These are phyloP conservation scores for Oligia strigilis DNA, from an alignment of 2,888 invertebrate species.

Conservation along the genomic window DNA sequence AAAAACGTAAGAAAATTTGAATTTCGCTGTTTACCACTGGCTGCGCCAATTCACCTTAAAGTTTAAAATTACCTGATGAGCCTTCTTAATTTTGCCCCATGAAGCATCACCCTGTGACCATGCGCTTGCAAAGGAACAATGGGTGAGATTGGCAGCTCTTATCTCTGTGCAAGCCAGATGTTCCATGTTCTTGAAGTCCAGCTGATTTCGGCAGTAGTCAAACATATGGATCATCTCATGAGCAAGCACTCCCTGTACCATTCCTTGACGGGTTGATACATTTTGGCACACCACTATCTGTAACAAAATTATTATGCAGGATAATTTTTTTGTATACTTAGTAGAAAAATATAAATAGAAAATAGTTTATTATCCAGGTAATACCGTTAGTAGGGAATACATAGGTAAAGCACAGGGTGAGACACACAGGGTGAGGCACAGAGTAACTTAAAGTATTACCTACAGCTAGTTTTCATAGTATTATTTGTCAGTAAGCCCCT, in stretches of 20 bases:
- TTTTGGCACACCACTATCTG: constrained; percentile 98
- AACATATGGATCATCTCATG: constrained; percentile 99
- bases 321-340: not conserved
- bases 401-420: not conserved
- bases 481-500: not conserved
- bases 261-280: constrained; percentile 92
- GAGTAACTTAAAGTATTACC: not conserved
- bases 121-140: constrained; percentile 97
- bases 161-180: constrained; percentile 99
- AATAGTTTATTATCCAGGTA: not conserved
- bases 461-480: not conserved
- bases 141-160: constrained; percentile 97
- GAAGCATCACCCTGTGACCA: constrained; percentile 94
- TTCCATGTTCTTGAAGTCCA: constrained; percentile 97
- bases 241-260: constrained; percentile 95
- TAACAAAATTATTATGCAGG: constrained; percentile 61
- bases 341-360: not conserved
- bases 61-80: constrained; percentile 92
- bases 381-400: not conserved
- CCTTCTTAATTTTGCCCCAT: constrained; percentile 92
- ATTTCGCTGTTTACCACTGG: too few species aligned
- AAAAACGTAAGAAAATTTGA: too few species aligned
- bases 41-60: too few species aligned
- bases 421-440: not conserved
- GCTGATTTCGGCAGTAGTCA: constrained; percentile 96